Conservation (phyloP, 2,797 vertebrate species). For the Agapornis canus region DNA sequence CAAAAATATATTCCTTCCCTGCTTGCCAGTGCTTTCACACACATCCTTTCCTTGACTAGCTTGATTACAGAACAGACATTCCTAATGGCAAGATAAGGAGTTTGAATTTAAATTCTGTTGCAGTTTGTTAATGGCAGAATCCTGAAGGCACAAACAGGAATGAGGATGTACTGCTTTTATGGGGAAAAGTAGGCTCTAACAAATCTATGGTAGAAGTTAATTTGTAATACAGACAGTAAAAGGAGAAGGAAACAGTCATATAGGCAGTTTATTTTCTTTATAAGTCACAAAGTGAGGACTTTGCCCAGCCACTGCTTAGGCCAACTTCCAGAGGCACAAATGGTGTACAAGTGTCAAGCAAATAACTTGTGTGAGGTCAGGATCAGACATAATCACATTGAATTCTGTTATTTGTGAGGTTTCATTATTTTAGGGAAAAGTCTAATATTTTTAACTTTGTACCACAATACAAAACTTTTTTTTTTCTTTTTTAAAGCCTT, state of each 20-base stretch:
- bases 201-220: background rate
- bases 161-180: background rate
- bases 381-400: background rate
- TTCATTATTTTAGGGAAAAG: background rate
- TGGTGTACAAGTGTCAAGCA: accelerated
- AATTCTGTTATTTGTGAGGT: background rate
- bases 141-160: background rate
- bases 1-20: background rate
- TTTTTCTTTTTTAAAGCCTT: background rate
- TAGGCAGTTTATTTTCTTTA: background rate
- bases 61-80: constrained; percentile 24
- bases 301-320: background rate
- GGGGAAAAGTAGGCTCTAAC: background rate
- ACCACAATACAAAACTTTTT: background rate
- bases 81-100: constrained; percentile 17
- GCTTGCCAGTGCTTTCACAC: background rate
- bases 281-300: background rate
- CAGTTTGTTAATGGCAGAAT: background rate
- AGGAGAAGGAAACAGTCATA: background rate
- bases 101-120: background rate
- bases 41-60: background rate
- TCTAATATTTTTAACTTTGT: background rate
- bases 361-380: background rate
- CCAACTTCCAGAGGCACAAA: background rate
- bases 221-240: background rate